Evolutionary conservation across 2,113 vertebrate species (phyloP).

Genomic region (Platanista minor): DNA sequence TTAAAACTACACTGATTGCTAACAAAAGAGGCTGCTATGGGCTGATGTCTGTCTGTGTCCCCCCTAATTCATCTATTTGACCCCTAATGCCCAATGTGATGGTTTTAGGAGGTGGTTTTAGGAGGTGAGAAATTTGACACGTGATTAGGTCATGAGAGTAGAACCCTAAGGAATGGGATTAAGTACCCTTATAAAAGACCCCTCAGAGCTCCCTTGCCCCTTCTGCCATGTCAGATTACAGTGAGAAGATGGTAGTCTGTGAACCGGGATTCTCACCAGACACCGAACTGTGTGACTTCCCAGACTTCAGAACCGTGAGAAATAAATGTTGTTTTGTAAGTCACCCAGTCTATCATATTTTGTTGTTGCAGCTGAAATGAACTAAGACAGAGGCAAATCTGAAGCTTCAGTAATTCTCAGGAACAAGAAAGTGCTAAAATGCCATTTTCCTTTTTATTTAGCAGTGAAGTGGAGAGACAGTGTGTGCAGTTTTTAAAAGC

Average conservation of each 20-base stretch:
- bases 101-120: background rate
- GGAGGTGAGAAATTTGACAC: background rate
- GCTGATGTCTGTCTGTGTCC: background rate
- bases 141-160: background rate
- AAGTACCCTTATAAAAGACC: background rate
- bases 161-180: background rate
- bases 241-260: background rate
- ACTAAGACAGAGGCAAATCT: background rate
- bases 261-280: background rate
- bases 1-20: slow-evolving; percentile 6
- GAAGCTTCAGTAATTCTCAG: background rate
- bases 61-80: background rate
- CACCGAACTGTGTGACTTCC: background rate
- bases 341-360: background rate
- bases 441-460: background rate
- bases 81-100: background rate
- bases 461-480: background rate
- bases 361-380: background rate
- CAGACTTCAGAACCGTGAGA: background rate
- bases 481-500: background rate
- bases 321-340: background rate
- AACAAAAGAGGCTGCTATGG: background rate
- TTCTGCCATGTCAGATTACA: background rate
- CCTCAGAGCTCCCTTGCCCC: background rate
- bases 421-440: background rate